Percentiles rank a stretch among this genome's conserved stretches.
phyloP scores from a whole-genome alignment of 1,140 invertebrate species.

The Macrotrachela quadricornifera region DNA sequence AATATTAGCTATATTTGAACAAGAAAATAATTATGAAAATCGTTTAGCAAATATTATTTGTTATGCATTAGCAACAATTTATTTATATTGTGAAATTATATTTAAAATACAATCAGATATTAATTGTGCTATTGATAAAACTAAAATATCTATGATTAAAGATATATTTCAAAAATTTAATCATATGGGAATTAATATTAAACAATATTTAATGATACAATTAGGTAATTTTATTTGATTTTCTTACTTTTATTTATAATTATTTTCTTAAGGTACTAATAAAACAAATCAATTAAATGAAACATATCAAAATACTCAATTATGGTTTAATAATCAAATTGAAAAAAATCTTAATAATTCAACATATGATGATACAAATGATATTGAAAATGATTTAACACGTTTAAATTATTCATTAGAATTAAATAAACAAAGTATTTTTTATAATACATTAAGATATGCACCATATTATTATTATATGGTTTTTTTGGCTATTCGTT shows the following conservation, averaged over 20 bases:
- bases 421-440: too few relatives aligned
- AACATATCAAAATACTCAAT: neutral
- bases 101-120: neutral
- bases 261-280: too few relatives aligned
- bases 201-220: neutral
- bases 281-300: neutral
- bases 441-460: too few relatives aligned
- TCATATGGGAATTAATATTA: neutral
- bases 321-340: neutral
- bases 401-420: too few relatives aligned
- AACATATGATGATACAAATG: too few relatives aligned
- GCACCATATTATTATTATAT: too few relatives aligned
- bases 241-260: too few relatives aligned
- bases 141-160: neutral
- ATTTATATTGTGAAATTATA: neutral
- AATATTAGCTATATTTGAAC: neutral
- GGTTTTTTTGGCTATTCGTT: too few relatives aligned
- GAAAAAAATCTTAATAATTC: too few relatives aligned
- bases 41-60: neutral
- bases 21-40: neutral
- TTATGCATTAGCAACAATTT: neutral
- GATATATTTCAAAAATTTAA: neutral
- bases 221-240: too few relatives aligned
- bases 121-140: neutral
- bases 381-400: too few relatives aligned